These are phyloP conservation scores for Cacatua alba DNA, from an alignment of 2,113 vertebrate species.

Conservation along the genomic window DNA sequence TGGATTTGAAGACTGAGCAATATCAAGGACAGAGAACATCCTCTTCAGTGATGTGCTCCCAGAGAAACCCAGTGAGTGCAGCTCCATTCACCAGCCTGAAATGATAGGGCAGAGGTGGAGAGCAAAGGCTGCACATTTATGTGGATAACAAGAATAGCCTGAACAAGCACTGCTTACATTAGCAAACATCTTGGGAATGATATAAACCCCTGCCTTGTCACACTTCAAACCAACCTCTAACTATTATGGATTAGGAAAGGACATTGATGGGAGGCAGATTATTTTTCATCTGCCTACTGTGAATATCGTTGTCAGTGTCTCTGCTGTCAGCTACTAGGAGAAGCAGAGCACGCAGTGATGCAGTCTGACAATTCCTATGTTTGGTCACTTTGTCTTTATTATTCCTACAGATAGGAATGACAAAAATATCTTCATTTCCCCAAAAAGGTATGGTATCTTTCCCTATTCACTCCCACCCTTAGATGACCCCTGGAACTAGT, in stretches of 20 bases:
- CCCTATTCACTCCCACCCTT: background rate
- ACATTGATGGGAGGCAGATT: background rate
- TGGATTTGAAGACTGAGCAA: constrained; percentile 39
- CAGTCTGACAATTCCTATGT: background rate
- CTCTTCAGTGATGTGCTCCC: constrained; percentile 6
- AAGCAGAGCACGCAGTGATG: background rate
- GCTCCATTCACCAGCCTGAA: background rate
- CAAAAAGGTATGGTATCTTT: background rate
- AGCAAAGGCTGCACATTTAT: constrained; percentile 1
- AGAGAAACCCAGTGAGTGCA: background rate
- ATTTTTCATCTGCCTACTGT: background rate
- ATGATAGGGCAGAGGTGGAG: constrained; percentile 13
- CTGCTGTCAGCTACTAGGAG: background rate
- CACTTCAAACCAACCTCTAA: background rate
- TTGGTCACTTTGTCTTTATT: background rate
- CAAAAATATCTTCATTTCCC: background rate
- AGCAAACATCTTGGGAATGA: background rate
- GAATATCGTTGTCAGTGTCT: background rate
- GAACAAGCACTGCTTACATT: background rate
- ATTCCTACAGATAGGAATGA: background rate
- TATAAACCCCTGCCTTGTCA: background rate
- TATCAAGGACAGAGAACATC: constrained; percentile 50
- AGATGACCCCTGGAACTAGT: background rate
- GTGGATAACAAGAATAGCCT: background rate
- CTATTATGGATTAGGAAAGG: background rate